phyloP scores from a whole-genome alignment of 2,113 vertebrate genomes.

The Rhinoptilus africanus region DNA sequence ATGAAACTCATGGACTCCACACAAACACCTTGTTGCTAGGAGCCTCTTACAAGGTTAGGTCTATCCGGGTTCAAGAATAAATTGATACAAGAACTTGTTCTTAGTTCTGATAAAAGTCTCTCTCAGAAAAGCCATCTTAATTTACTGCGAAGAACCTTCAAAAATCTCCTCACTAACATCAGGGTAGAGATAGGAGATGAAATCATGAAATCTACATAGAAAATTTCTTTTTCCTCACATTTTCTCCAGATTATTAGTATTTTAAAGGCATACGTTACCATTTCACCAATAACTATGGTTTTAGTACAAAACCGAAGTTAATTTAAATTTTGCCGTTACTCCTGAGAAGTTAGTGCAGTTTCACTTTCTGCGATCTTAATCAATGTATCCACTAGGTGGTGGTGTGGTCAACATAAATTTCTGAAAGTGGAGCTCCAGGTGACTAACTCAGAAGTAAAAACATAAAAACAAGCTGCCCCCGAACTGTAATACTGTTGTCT shows the following conservation, averaged over 20 bases:
- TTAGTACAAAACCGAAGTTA: background rate
- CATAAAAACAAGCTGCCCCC: background rate
- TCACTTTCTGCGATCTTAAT: background rate
- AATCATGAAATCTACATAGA: background rate
- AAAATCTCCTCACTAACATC: background rate
- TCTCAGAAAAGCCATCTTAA: background rate
- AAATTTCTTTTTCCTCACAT: background rate
- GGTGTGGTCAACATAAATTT: background rate
- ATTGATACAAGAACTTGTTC: background rate
- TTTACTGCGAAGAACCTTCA: background rate
- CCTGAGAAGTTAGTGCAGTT: rapidly evolving
- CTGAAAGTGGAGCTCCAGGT: rapidly evolving
- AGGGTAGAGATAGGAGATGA: background rate
- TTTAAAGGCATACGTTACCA: background rate
- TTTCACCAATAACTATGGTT: background rate
- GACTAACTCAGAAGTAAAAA: background rate
- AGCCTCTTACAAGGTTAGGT: background rate
- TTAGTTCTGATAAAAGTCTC: background rate
- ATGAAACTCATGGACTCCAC: background rate
- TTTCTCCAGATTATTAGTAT: background rate
- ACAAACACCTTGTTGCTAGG: background rate
- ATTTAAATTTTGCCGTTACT: rapidly evolving
- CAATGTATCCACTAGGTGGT: slow-evolving; percentile 40
- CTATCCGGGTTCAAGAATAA: background rate
- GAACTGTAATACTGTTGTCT: background rate